Percentiles rank a stretch among this genome's conserved stretches.
Conservation (phyloP, 2,797 vertebrate genomes). For the Microctenopoma steveboyesi region DNA sequence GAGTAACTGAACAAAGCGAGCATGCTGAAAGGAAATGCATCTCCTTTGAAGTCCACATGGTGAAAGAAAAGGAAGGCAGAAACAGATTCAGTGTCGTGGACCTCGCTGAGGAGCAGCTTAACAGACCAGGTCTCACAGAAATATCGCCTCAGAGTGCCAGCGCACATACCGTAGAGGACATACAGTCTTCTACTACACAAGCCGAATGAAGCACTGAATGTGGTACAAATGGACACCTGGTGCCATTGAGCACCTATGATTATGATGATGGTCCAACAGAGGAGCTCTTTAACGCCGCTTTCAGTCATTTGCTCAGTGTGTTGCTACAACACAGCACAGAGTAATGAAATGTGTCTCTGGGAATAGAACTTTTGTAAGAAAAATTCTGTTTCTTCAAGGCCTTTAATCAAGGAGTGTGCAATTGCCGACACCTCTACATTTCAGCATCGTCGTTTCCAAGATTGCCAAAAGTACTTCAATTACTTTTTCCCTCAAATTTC, state of each 20-base stretch:
- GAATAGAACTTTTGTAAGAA: slow-evolving; percentile 43
- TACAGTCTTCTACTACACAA: neutral
- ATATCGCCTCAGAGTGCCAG: slow-evolving; percentile 48
- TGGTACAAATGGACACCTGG: slow-evolving; percentile 15
- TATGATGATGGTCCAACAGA: slow-evolving; percentile 40
- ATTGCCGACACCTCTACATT: slow-evolving; percentile 76
- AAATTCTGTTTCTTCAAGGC: slow-evolving; percentile 65
- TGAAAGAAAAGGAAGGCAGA: slow-evolving; percentile 43
- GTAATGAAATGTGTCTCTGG: slow-evolving; percentile 40
- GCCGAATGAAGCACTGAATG: too few species aligned
- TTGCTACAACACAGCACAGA: slow-evolving; percentile 43
- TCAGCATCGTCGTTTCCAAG: slow-evolving; percentile 60
- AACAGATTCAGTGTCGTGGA: slow-evolving; percentile 65
- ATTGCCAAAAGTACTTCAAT: slow-evolving; percentile 12
- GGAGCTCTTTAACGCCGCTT: slow-evolving; percentile 37
- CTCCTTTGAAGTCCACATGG: slow-evolving; percentile 61
- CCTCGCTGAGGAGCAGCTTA: slow-evolving; percentile 53
- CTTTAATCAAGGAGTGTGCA: slow-evolving; percentile 75
- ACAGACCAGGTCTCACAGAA: slow-evolving; percentile 59
- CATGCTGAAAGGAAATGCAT: slow-evolving; percentile 70
- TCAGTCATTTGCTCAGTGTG: slow-evolving; percentile 29
- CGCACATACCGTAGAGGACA: slow-evolving; percentile 26
- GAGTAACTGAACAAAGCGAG: slow-evolving; percentile 56
- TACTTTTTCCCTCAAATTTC: slow-evolving; percentile 10
- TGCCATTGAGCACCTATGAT: slow-evolving; percentile 45